phyloP scores from a whole-genome alignment of 2,888 invertebrate species.

The Hyppa rectilinea region DNA sequence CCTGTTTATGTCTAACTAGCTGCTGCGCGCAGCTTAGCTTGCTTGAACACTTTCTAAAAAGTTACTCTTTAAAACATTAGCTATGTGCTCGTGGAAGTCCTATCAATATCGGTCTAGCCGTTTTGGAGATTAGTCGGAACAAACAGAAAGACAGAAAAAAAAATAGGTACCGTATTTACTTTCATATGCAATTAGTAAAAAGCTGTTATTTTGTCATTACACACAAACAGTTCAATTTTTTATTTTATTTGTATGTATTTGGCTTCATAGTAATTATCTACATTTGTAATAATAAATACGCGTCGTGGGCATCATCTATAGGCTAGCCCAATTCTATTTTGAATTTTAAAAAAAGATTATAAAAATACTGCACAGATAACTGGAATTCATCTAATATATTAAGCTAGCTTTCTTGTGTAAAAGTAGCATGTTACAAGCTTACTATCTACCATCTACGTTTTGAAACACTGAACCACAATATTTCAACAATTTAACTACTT shows the following conservation, averaged over 20 bases:
- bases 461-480: conserved; percentile 9
- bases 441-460: not conserved
- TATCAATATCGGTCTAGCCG: too few relatives aligned
- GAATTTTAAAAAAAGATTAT: not conserved
- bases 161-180: too few relatives aligned
- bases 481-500: conserved; percentile 24
- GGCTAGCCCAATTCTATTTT: not conserved
- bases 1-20: not conserved
- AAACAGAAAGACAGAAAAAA: too few relatives aligned
- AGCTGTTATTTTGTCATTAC: too few relatives aligned
- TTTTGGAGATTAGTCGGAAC: too few relatives aligned
- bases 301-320: not conserved
- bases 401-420: not conserved
- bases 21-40: too few relatives aligned
- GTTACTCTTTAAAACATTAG: too few relatives aligned
- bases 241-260: too few relatives aligned
- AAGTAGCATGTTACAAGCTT: not conserved
- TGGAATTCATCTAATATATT: not conserved
- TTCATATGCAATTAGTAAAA: too few relatives aligned
- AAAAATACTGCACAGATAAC: not conserved
- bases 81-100: too few relatives aligned
- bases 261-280: not conserved
- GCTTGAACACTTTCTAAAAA: too few relatives aligned
- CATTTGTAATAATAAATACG: not conserved
- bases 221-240: too few relatives aligned